A percentile compares a stretch with the other conserved stretches of the same genome.
Conservation (phyloP, 2,113 vertebrate species). For the Oreocharis arfaki region DNA sequence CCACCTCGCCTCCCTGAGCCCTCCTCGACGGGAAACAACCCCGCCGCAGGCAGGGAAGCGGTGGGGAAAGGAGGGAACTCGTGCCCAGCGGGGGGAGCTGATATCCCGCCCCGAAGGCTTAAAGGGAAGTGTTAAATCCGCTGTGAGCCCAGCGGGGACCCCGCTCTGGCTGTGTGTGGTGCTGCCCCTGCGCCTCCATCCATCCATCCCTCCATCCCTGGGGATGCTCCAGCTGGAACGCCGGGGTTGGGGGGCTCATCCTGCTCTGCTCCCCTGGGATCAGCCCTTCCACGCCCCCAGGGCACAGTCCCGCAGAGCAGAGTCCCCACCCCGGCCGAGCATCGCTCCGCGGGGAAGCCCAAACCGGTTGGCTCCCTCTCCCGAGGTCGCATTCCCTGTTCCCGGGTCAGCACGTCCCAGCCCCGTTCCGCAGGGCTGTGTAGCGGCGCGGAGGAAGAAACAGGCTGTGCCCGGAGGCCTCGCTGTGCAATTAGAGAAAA, state of each 20-base stretch:
- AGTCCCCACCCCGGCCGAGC: rapidly evolving
- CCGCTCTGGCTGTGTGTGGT: rapidly evolving
- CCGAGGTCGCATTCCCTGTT: background rate
- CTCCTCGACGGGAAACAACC: rapidly evolving
- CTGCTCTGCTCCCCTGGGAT: background rate
- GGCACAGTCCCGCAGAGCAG: rapidly evolving
- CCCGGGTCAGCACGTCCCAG: slow-evolving; percentile 42
- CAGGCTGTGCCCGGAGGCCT: background rate
- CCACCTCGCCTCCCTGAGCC: background rate
- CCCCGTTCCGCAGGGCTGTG: background rate
- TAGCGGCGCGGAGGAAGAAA: background rate
- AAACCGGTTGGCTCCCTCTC: background rate
- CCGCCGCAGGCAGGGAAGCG: background rate
- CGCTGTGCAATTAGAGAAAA: background rate
- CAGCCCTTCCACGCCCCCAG: background rate
- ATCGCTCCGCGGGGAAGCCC: background rate
- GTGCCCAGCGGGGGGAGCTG: background rate
- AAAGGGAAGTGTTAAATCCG: background rate
- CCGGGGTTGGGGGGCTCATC: rapidly evolving
- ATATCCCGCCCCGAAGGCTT: background rate
- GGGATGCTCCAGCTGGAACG: background rate
- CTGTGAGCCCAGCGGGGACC: background rate
- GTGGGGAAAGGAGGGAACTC: background rate
- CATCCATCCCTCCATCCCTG: background rate
- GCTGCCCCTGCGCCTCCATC: background rate